Base-by-base conservation (phyloP, 2,113 vertebrate genomes). In the Narcine bancroftii region DNA sequence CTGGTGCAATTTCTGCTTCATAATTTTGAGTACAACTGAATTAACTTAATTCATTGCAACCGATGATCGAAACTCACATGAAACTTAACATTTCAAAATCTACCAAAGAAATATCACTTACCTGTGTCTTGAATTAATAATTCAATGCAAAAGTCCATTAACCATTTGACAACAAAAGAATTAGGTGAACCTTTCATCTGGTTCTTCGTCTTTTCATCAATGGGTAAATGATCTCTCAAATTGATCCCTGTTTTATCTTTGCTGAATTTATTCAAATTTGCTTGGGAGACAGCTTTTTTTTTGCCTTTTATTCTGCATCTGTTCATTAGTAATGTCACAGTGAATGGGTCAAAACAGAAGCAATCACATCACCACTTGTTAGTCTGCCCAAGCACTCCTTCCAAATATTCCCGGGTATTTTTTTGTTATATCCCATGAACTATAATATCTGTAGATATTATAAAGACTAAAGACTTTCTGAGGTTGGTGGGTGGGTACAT, bases 51-150 rank as follows among this genome's bases (percentile, higher is more conserved):
- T 33, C 53, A 60, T 87, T n/a, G 6, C 81, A 87, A 21, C 56
- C n/a, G 60, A 87, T 87, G 81, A 33, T 81, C 77, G 45, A 81
- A 53, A 50, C 45, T 53, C 45, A 33, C 29, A 26, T 24, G 33
- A 81, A 81, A 9, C 53, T 87, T 87, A 60, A 87, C 60, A 87
- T 60, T 33, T 60, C 50, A 87, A 87, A 87, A 87, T 60, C 33
- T 36, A 17, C 15, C 47, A n/a, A 36, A 21, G 17, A 13, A 21
- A 19, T 17, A 5, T 60, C 15, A 36, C 53, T 60, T 87, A 21
- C n/a, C 81, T 60, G 15, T 36, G n/a, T 60, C 56, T 63, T 11
- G 3, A 5, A 60, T 87, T 87, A 60, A 87, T 5, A n/a, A 87
- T 60, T 33, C n/a, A 19, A 60, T 21, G 81, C 17, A 63, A 13